A percentile compares a stretch with the other conserved stretches of the same genome.
Evolutionary conservation across 2,888 invertebrate species (phyloP).

Genomic region (Pachycephus smyrnensis): DNA sequence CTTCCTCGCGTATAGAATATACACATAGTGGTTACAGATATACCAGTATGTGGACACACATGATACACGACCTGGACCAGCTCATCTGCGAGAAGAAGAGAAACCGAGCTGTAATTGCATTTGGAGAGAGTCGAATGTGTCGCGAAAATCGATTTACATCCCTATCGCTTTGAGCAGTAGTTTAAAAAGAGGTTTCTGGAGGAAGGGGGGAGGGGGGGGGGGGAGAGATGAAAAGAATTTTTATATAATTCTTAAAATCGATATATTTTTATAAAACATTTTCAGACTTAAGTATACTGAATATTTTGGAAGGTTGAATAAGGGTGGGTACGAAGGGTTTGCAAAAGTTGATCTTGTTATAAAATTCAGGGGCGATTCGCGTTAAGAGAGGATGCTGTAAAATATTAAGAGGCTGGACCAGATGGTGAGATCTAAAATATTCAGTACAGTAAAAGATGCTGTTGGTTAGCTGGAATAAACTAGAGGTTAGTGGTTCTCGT

Average conservation of each 20-base stretch:
- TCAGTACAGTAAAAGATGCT: conserved; percentile 44
- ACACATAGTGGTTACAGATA: background rate
- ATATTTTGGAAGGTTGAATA: background rate
- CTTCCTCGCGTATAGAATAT: background rate
- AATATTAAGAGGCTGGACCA: background rate
- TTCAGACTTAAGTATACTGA: background rate
- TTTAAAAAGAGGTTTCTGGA: no score
- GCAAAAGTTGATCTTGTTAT: background rate
- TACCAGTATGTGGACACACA: background rate
- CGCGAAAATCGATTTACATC: background rate
- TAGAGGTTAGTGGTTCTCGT: background rate
- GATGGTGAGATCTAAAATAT: conserved; percentile 41
- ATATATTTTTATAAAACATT: background rate
- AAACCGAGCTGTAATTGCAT: background rate
- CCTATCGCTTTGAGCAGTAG: background rate
- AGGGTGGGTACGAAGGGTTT: background rate
- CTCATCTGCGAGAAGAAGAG: background rate
- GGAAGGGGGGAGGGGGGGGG: no score
- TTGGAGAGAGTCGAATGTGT: background rate
- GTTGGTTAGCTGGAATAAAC: conserved; percentile 15
- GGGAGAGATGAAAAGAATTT: no score
- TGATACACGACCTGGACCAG: background rate
- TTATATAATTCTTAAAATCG: no score
- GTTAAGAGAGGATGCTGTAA: background rate
- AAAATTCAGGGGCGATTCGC: background rate